A percentile compares a stretch with the other conserved stretches of the same genome.
Conservation (phyloP, 2,888 invertebrate species). For the Chironomus riparius region DNA sequence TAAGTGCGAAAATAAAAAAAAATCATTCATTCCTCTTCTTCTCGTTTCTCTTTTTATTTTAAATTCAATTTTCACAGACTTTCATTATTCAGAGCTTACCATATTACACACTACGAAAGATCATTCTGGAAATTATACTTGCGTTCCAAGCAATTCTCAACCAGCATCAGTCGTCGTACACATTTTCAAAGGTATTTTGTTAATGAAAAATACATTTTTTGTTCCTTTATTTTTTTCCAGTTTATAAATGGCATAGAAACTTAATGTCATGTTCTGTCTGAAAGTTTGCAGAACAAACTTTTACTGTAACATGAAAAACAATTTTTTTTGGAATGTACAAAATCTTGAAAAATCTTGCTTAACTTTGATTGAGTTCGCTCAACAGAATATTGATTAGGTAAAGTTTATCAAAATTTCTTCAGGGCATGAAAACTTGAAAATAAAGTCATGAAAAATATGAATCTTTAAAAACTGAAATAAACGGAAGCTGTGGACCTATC, state of each 20-base stretch:
- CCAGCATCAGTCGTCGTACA: slow-evolving; percentile 82
- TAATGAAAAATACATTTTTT: background rate
- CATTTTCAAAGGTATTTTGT: slow-evolving; percentile 71
- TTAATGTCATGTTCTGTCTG: background rate
- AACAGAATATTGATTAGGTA: no score
- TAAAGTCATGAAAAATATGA: no score
- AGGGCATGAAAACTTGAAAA: no score
- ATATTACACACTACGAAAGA: slow-evolving; percentile 47
- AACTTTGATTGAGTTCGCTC: no score
- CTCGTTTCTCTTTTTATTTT: background rate
- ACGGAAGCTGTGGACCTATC: no score
- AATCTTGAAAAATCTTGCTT: no score
- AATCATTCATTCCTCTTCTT: background rate
- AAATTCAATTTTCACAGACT: slow-evolving; percentile 20
- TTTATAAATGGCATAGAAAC: no score
- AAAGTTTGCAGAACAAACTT: background rate
- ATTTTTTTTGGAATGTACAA: no score
- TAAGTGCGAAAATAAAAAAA: background rate
- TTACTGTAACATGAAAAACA: background rate
- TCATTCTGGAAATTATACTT: slow-evolving; percentile 82
- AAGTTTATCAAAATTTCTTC: no score
- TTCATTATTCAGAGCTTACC: slow-evolving; percentile 41
- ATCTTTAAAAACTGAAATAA: no score
- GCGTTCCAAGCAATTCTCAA: slow-evolving; percentile 80
- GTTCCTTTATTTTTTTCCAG: background rate